Percentiles rank a stretch among this genome's conserved stretches.
These are phyloP conservation scores for Tolmerus cingulatus DNA, from an alignment of 2,888 invertebrate species.

Conservation along the genomic window DNA sequence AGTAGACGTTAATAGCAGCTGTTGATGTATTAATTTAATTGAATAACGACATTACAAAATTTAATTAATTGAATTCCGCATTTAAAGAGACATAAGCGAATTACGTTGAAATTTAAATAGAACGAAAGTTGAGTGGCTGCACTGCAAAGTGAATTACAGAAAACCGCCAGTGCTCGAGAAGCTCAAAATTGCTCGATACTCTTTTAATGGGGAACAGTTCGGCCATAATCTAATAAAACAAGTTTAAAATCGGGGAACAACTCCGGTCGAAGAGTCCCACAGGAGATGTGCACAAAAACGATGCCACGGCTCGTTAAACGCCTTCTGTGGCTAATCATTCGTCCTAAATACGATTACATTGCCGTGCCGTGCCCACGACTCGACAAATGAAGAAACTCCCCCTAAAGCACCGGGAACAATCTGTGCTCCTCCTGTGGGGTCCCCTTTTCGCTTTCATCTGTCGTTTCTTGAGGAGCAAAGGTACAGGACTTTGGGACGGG, in stretches of 20 bases:
- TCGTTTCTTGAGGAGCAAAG: not conserved
- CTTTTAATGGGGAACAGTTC: not conserved
- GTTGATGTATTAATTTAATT: not conserved
- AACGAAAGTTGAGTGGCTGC: not conserved
- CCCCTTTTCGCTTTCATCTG: conserved; percentile 27
- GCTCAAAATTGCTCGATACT: not conserved
- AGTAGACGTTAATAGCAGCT: not conserved
- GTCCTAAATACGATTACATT: conserved; percentile 52
- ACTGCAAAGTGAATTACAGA: not conserved
- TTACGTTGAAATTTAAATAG: not conserved
- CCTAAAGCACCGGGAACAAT: not conserved
- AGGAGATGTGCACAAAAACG: conserved; percentile 35
- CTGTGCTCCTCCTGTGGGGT: not conserved
- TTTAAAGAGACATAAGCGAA: not conserved
- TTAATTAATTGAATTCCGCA: not conserved
- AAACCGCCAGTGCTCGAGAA: not conserved
- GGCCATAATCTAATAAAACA: not conserved
- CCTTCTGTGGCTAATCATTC: conserved; percentile 53
- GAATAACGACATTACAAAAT: not conserved
- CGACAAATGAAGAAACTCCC: conserved; percentile 46
- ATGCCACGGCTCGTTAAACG: conserved; percentile 51
- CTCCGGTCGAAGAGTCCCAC: not conserved
- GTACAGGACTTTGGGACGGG: not conserved
- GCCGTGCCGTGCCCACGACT: conserved; percentile 27
- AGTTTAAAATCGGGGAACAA: conserved; percentile 28